Evolutionary conservation across 1,140 invertebrate species (phyloP).

Genomic region (Diorhabda carinulata): DNA sequence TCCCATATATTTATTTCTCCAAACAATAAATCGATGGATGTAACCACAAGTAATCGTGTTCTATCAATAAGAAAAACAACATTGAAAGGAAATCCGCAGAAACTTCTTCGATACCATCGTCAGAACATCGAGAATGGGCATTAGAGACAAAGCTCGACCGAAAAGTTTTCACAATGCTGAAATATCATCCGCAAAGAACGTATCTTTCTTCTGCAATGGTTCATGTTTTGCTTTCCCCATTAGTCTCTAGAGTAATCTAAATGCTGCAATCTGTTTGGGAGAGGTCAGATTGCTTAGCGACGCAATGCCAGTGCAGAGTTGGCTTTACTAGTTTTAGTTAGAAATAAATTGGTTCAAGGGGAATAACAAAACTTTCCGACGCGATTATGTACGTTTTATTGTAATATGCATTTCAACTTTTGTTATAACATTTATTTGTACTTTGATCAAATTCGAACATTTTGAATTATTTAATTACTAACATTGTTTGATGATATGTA

Average conservation of each 20-base stretch:
- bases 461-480: too few relatives aligned
- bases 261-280: not conserved
- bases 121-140: not conserved
- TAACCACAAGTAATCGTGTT: too few relatives aligned
- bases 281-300: not conserved
- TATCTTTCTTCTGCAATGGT: not conserved
- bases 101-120: not conserved
- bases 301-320: not conserved
- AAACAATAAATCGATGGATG: too few relatives aligned
- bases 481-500: too few relatives aligned
- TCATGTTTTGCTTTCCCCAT: not conserved
- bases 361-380: not conserved
- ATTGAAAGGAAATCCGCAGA: too few relatives aligned
- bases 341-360: not conserved
- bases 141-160: not conserved
- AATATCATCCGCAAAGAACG: conserved; percentile 2
- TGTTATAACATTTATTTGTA: too few relatives aligned
- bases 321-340: not conserved
- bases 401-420: not conserved
- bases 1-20: too few relatives aligned
- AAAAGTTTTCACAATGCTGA: not conserved
- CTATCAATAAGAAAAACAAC: too few relatives aligned
- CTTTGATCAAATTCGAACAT: too few relatives aligned
- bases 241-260: conserved; percentile 2
- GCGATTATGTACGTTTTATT: not conserved